Evolutionary conservation across 2,113 vertebrate genomes (phyloP).

Genomic region (Ochotona princeps): DNA sequence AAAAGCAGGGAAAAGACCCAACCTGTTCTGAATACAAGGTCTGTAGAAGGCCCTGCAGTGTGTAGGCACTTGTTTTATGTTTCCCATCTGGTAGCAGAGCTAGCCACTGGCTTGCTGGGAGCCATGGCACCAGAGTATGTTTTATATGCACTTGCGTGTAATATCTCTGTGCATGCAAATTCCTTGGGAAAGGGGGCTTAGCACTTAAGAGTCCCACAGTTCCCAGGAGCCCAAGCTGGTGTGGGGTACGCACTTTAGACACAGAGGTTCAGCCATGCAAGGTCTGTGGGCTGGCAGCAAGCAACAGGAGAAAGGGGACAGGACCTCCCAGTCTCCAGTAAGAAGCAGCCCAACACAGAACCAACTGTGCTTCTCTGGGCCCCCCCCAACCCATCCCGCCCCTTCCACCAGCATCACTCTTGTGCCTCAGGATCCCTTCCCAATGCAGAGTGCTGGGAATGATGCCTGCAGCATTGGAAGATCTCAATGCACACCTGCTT

Average conservation of each 20-base stretch:
- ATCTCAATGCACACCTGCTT: too few relatives aligned
- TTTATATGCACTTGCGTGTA: background rate
- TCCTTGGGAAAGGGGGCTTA: background rate
- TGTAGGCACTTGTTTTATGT: background rate
- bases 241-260: background rate
- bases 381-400: background rate
- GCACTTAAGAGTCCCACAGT: background rate
- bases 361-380: background rate
- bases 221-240: background rate
- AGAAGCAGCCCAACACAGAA: background rate
- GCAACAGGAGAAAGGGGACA: background rate
- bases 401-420: too few relatives aligned
- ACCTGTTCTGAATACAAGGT: background rate
- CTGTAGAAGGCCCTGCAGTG: background rate
- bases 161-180: background rate
- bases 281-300: background rate
- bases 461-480: too few relatives aligned
- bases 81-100: background rate
- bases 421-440: background rate
- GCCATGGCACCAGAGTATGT: fast-evolving
- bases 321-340: too few relatives aligned
- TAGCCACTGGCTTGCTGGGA: background rate
- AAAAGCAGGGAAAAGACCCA: background rate
- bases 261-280: background rate
- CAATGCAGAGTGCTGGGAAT: background rate